A percentile compares a stretch with the other conserved stretches of the same genome.
These are phyloP conservation scores for Oriolus oriolus DNA, from an alignment of 2,113 vertebrate species.

Conservation along the genomic window DNA sequence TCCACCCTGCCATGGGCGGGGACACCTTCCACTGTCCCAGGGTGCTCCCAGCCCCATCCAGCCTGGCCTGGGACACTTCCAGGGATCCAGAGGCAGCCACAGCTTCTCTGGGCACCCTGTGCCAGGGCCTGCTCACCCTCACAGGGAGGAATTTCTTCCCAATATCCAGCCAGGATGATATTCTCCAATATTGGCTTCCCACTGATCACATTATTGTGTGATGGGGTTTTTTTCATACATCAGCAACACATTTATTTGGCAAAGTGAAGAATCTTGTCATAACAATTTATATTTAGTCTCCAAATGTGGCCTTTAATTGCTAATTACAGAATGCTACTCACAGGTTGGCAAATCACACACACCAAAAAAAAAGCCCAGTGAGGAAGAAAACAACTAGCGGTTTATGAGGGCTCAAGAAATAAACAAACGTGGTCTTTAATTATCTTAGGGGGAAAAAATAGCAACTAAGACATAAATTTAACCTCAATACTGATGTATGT, in stretches of 20 bases:
- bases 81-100: background rate
- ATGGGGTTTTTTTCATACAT: background rate
- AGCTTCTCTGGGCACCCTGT: background rate
- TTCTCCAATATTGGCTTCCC: background rate
- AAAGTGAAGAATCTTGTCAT: background rate
- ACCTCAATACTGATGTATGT: background rate
- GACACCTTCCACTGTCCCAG: rapidly evolving
- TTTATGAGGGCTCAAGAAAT: background rate
- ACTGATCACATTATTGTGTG: background rate
- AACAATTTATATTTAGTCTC: background rate
- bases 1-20: background rate
- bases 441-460: background rate
- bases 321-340: background rate
- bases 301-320: background rate
- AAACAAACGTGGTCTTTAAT: background rate
- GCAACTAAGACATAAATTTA: background rate
- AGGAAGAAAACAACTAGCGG: background rate
- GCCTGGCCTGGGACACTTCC: rapidly evolving
- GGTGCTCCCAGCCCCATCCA: rapidly evolving
- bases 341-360: background rate
- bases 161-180: background rate
- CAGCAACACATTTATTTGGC: background rate
- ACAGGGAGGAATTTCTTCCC: background rate
- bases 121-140: background rate
- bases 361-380: background rate